Evolutionary conservation across 2,888 invertebrate genomes (phyloP).

Genomic region (Amiota mariae): DNA sequence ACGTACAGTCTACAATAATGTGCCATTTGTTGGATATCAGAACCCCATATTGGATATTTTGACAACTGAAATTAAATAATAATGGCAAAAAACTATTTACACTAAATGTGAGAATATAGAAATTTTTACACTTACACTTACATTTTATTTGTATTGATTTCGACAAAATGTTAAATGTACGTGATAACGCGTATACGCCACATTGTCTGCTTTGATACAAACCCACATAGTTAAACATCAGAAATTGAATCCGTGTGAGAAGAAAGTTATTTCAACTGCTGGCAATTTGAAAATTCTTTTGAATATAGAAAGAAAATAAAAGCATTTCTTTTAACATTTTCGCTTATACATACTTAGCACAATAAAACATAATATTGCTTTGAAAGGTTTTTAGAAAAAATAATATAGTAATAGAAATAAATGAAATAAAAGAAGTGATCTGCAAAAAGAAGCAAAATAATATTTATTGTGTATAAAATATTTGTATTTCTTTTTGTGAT

Average conservation of each 20-base stretch:
- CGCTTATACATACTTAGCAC: not conserved
- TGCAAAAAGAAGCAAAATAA: no score
- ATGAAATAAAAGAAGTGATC: no score
- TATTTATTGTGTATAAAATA: no score
- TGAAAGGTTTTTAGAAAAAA: not conserved
- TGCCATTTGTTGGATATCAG: not conserved
- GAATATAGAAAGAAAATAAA: no score
- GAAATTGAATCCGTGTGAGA: not conserved
- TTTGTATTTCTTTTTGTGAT: no score
- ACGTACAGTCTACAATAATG: not conserved
- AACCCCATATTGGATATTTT: not conserved
- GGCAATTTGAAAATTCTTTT: no score
- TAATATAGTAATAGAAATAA: no score
- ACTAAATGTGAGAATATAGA: not conserved
- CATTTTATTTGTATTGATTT: slow-evolving; percentile 12
- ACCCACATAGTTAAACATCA: no score
- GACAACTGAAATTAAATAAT: slow-evolving; percentile 4
- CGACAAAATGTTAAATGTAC: slow-evolving; percentile 17
- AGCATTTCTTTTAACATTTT: no score
- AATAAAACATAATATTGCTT: not conserved
- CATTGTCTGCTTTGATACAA: not conserved
- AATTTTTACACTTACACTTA: no score
- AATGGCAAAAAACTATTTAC: slow-evolving; percentile 1
- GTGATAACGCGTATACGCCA: slow-evolving; percentile 22
- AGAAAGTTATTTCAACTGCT: not conserved